These are phyloP conservation scores for Zootoca vivipara DNA, from an alignment of 2,113 vertebrate species.

Conservation along the genomic window DNA sequence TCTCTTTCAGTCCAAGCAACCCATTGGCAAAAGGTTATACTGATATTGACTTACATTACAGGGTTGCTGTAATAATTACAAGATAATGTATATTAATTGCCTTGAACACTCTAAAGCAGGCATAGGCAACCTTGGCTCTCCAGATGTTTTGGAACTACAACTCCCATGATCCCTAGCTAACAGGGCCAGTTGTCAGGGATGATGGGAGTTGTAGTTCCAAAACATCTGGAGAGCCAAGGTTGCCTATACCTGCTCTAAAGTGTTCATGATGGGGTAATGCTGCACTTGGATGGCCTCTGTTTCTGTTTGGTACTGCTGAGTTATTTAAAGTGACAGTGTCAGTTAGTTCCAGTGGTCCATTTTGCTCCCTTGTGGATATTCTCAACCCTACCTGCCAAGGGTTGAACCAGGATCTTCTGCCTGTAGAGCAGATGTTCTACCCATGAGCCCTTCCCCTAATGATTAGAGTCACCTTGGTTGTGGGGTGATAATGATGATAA, in stretches of 20 bases:
- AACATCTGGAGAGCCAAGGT: too few species aligned
- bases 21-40: not conserved
- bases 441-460: too few species aligned
- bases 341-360: constrained; percentile 31
- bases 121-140: too few species aligned
- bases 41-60: not conserved
- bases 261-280: not conserved
- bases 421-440: too few species aligned
- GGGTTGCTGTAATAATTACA: not conserved
- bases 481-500: not conserved
- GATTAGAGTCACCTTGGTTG: not conserved
- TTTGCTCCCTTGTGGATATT: not conserved
- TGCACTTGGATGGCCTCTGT: not conserved
- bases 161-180: too few species aligned
- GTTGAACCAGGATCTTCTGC: too few species aligned
- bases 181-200: too few species aligned
- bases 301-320: constrained; percentile 37
- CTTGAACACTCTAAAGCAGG: not conserved
- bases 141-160: too few species aligned
- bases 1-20: not conserved
- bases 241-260: too few species aligned
- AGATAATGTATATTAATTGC: not conserved
- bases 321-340: constrained; percentile 66
- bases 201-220: too few species aligned
- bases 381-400: too few species aligned